Base-by-base conservation (phyloP, 2,113 vertebrate species). In the Nerophis ophidion region DNA sequence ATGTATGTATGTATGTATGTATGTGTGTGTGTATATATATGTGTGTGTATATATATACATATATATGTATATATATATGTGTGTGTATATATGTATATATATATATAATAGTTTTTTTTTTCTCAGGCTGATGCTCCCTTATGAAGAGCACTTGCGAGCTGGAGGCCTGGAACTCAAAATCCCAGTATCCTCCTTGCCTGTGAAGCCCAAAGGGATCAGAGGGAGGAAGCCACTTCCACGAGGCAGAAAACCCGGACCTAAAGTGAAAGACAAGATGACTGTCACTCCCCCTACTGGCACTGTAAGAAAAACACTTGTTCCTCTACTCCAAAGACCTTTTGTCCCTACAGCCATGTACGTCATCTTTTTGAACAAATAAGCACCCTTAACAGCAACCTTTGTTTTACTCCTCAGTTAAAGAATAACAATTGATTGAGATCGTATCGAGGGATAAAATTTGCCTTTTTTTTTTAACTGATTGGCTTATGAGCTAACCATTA, bases 71-170 rank as follows among this genome's bases (percentile, higher is more conserved):
- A n/a, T n/a, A n/a, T n/a, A 26, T 26, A 3, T 26, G 1, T n/a
- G 19, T 5, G 10, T 44, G 0, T 15, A 1, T 48, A 48, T n/a
- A 48, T 48, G 7, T 48, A 15, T 1, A 48, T 4, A 13, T 1
- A 4, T 16, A 16, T 1, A 16, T n/a, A 15, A 16, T 7, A 48
- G 26, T 26, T 26, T 3, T 3, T 8, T 53, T 44, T 53, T 42
- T 60, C n/a, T 62, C 77, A 89, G 88, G 70, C 61, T 90, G 44
- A 83, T 90, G 75, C 86, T 91, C 19, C 81, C 88, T 2, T 91
- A 90, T 6, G 90, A 90, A 45, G 82, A 88, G 57, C 87, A 90
- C 53, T 66, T 90, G 52, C 74, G 74, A 45, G 82, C 75, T 0
- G 88, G 81, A 15, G 86, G 79, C 33, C 36, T 72, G 15, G 84